Percentiles rank a stretch among this genome's conserved stretches.
Conservation (phyloP, 1,140 invertebrate genomes). For the Drosophila repletoides region DNA sequence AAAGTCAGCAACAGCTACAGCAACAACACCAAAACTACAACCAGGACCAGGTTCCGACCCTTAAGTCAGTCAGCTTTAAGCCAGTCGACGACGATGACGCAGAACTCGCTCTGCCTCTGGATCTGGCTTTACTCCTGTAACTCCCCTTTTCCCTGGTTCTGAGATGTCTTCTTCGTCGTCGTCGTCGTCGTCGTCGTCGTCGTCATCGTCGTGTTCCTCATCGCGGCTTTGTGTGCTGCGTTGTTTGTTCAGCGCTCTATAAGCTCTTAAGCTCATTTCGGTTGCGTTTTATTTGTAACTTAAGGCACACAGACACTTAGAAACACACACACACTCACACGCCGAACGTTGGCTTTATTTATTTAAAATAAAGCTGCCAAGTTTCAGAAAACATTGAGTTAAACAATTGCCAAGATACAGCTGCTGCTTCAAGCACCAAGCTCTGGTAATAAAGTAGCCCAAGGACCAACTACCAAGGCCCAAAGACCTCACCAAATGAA, state of each 20-base stretch:
- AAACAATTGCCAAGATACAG: conserved; percentile 56
- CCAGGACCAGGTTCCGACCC: background rate
- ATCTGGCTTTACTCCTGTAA: background rate
- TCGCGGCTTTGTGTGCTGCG: conserved; percentile 72
- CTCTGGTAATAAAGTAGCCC: conserved; percentile 29
- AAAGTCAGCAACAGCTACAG: conserved; percentile 25
- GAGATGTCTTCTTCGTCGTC: conserved; percentile 2
- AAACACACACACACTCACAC: conserved; percentile 1
- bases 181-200: conserved; percentile 9
- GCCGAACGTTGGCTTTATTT: conserved; percentile 51
- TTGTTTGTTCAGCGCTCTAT: conserved; percentile 78
- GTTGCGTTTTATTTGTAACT: conserved; percentile 80
- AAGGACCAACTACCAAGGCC: conserved; percentile 8
- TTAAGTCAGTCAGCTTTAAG: conserved; percentile 63
- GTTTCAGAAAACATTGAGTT: conserved; percentile 67
- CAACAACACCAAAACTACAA: background rate
- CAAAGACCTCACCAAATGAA: conserved; percentile 1
- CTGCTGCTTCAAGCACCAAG: conserved; percentile 20
- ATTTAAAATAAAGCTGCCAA: conserved; percentile 73
- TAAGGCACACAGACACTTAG: conserved; percentile 48
- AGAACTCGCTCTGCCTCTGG: background rate
- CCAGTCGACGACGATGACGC: conserved; percentile 39
- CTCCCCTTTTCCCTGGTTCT: background rate
- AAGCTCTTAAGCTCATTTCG: conserved; percentile 79
- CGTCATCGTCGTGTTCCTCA: conserved; percentile 11